phyloP scores from a whole-genome alignment of 1,140 invertebrate species.

The Zaprionus camerounensis region DNA sequence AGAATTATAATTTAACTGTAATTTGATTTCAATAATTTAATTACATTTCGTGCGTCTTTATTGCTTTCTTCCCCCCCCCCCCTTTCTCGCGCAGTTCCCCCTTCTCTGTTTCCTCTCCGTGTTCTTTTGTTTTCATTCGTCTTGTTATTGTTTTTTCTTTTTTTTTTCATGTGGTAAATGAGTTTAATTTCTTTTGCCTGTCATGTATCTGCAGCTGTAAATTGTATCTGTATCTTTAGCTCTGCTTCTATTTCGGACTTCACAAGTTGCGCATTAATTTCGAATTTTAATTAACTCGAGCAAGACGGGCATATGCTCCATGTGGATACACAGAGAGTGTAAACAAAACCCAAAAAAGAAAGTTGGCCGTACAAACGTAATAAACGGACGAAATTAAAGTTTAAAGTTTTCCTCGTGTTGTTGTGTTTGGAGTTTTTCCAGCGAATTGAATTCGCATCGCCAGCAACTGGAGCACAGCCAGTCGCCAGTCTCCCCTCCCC shows the following conservation, averaged over 20 bases:
- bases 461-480: constrained; percentile 48
- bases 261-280: constrained; percentile 60
- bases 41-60: constrained; percentile 62
- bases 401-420: constrained; percentile 46
- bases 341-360: constrained; percentile 64
- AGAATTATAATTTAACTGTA: constrained; percentile 73
- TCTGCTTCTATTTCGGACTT: constrained; percentile 12
- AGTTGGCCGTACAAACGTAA: constrained; percentile 50
- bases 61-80: constrained; percentile 17
- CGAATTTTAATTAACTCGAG: constrained; percentile 75
- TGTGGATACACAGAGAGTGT: constrained; percentile 5
- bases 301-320: constrained; percentile 23
- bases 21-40: constrained; percentile 83
- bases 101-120: not conserved
- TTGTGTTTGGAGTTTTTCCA: constrained; percentile 32
- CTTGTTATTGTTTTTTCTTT: constrained; percentile 1
- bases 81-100: too few species aligned
- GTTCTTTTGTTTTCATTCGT: constrained; percentile 40
- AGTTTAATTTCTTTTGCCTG: constrained; percentile 48
- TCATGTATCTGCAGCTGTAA: constrained; percentile 26
- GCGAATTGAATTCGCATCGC: constrained; percentile 48
- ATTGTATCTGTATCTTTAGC: constrained; percentile 12
- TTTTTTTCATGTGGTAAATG: constrained; percentile 33
- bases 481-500: constrained; percentile 2
- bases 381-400: constrained; percentile 54